phyloP scores from a whole-genome alignment of 2,113 vertebrate genomes.

The Pelusios castaneus region DNA sequence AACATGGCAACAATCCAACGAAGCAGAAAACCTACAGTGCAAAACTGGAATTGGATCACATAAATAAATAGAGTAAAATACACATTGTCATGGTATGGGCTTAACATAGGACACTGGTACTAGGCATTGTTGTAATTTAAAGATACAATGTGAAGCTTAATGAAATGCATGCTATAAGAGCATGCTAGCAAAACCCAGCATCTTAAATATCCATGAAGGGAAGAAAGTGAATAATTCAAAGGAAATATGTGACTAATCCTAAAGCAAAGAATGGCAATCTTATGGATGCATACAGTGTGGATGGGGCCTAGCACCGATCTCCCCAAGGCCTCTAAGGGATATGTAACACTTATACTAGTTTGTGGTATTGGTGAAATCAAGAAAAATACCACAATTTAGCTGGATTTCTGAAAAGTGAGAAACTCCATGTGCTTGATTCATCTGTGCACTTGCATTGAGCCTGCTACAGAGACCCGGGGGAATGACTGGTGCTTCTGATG shows the following conservation, averaged over 20 bases:
- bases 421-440: neutral
- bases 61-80: neutral
- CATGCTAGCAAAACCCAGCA: neutral
- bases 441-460: neutral
- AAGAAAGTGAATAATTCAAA: neutral
- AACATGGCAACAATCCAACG: neutral
- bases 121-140: neutral
- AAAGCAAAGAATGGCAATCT: neutral
- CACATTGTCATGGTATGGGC: neutral
- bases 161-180: neutral
- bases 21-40: neutral
- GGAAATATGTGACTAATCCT: neutral
- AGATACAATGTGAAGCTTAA: neutral
- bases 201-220: neutral
- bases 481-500: neutral
- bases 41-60: neutral
- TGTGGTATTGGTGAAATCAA: neutral
- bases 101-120: neutral
- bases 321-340: neutral
- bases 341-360: neutral
- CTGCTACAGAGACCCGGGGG: neutral
- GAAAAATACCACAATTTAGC: accelerated
- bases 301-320: neutral
- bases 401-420: neutral
- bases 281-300: neutral